These are phyloP conservation scores for Albula goreensis DNA, from an alignment of 2,113 vertebrate genomes.

Conservation along the genomic window DNA sequence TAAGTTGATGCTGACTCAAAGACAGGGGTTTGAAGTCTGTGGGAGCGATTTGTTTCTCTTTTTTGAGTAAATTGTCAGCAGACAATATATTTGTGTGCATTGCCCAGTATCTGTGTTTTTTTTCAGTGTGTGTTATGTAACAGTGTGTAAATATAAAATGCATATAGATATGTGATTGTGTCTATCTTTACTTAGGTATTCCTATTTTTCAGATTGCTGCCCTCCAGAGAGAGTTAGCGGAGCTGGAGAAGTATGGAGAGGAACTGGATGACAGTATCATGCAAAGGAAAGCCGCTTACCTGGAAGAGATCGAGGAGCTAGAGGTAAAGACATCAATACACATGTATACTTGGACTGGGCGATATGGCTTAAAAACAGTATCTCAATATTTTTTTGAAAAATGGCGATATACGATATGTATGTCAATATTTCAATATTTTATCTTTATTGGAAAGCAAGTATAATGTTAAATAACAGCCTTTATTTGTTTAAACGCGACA, in stretches of 20 bases:
- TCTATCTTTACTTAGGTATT: neutral
- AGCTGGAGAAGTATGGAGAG: conserved; percentile 52
- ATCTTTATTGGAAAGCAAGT: too few relatives aligned
- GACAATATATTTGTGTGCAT: neutral
- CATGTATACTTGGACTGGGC: neutral
- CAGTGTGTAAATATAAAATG: neutral
- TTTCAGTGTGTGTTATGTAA: neutral
- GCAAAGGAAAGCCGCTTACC: conserved; percentile 47
- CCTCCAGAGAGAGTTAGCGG: conserved; percentile 58
- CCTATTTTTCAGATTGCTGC: conserved; percentile 51
- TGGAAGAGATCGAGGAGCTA: conserved; percentile 59
- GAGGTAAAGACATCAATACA: conserved; percentile 50
- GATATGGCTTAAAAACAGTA: too few relatives aligned
- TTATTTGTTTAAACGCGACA: too few relatives aligned
- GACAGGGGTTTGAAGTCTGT: neutral
- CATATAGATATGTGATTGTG: neutral
- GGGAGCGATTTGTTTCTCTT: neutral
- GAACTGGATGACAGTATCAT: conserved; percentile 62
- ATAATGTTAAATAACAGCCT: too few relatives aligned
- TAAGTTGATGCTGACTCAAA: neutral
- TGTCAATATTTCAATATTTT: too few relatives aligned
- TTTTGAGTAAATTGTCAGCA: neutral
- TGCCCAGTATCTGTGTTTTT: neutral
- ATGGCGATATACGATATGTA: too few relatives aligned
- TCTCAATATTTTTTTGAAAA: too few relatives aligned